Evolutionary conservation across 2,888 invertebrate species (phyloP).

Genomic region (Cinara cedri): DNA sequence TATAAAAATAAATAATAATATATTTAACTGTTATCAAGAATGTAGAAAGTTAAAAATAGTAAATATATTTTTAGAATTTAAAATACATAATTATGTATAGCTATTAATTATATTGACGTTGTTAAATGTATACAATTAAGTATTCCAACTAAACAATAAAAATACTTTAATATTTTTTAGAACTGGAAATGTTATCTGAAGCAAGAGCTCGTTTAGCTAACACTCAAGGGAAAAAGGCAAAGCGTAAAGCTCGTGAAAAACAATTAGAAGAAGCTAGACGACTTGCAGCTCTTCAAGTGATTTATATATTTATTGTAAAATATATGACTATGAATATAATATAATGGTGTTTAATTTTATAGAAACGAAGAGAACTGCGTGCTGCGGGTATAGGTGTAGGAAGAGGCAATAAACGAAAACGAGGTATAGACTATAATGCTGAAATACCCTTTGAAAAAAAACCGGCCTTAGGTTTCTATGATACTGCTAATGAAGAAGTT

Average conservation of each 20-base stretch:
- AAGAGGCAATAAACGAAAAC: constrained; percentile 72
- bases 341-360: constrained; percentile 44
- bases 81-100: not conserved
- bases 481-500: constrained; percentile 86
- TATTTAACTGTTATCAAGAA: too few relatives aligned
- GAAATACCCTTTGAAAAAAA: constrained; percentile 98
- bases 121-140: too few relatives aligned
- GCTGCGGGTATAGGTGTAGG: constrained; percentile 87
- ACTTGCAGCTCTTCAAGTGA: constrained; percentile 85
- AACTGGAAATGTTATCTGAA: constrained; percentile 98
- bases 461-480: constrained; percentile 92
- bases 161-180: constrained; percentile 66
- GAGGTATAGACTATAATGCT: constrained; percentile 94
- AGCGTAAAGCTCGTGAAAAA: constrained; percentile 94
- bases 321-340: not conserved
- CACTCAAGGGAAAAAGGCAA: constrained; percentile 95
- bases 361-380: constrained; percentile 91
- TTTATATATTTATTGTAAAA: not conserved
- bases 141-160: too few relatives aligned
- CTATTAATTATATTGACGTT: not conserved
- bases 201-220: constrained; percentile 97
- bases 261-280: constrained; percentile 97
- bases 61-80: not conserved
- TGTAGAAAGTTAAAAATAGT: too few relatives aligned
- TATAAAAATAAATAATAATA: not conserved